Conservation (phyloP, 2,797 vertebrate species). For the Apogon hyalosoma region DNA sequence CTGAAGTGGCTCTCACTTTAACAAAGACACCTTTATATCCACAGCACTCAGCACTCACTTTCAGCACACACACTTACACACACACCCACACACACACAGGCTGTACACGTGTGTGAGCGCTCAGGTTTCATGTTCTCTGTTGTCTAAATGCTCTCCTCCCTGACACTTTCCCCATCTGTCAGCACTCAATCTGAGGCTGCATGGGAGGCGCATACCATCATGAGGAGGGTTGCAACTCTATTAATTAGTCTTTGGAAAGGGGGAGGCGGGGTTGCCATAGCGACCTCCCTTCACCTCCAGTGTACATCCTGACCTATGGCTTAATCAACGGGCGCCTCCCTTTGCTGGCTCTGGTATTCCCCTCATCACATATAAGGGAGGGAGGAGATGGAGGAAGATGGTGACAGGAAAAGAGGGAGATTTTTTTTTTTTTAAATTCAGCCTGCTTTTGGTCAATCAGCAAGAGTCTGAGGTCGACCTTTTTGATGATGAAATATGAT, state of each 20-base stretch:
- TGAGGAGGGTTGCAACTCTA: constrained; percentile 55
- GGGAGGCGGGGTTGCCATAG: constrained; percentile 32
- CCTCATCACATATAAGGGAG: constrained; percentile 48
- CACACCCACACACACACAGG: not conserved
- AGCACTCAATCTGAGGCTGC: constrained; percentile 66
- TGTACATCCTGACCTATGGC: constrained; percentile 59
- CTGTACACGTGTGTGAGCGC: constrained; percentile 60
- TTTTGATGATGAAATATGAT: constrained; percentile 54
- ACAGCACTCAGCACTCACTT: constrained; percentile 69
- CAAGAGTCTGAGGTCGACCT: constrained; percentile 51
- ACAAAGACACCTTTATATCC: constrained; percentile 86
- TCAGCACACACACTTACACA: constrained; percentile 29
- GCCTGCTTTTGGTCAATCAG: constrained; percentile 70
- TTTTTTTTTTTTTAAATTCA: not conserved
- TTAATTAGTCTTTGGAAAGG: constrained; percentile 64
- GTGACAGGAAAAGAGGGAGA: constrained; percentile 25
- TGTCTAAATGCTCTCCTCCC: constrained; percentile 73
- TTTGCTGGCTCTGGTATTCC: constrained; percentile 63
- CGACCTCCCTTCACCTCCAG: constrained; percentile 66
- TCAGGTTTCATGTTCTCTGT: constrained; percentile 80
- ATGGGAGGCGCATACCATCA: constrained; percentile 67
- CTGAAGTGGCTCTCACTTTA: constrained; percentile 76
- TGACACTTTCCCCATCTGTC: constrained; percentile 79
- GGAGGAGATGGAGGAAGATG: constrained; percentile 27
- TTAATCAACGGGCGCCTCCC: constrained; percentile 70